Evolutionary conservation across 2,888 invertebrate genomes (phyloP), one percentile per base, ranked within the genome.

Genomic region (Nomada flava): DNA sequence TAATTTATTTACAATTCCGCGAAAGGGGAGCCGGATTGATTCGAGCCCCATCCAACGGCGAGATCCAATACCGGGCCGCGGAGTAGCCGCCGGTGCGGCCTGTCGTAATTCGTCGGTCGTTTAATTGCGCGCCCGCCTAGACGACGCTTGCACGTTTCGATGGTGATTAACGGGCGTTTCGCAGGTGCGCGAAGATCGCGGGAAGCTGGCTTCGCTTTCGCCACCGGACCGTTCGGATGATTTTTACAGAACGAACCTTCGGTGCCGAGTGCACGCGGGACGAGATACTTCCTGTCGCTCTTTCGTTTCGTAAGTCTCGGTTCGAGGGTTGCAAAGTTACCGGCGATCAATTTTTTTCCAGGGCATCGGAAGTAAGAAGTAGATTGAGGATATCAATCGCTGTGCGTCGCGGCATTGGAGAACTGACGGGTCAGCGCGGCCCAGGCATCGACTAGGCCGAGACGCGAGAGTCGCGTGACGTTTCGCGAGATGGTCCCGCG

Each of bases 1-100:
- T 89, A 90, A 91, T 91, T 89, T 90, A 91, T 91, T 90, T 89
- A 89, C 90, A 87, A 91, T 89, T 88, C 89, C 85, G 82, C 85
- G 64, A 83, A 50, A 75, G 81, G 85, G 86, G 73, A 83, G 71
- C 76, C 79, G 88, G 89, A 88, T 88, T 89, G 87, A 87, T 87
- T 81, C 76, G 84, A 79, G 73, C 72, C 84, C 71, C 62, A 72
- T 77, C 76, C 69, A 62, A 55, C 57, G 29, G 15, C 77, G 59
- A 55, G 81, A 83, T 83, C 82, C 79, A 79, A 87, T 86, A 82
- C 76, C 81, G 73, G 79, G 64, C 55, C 68, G 57, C 70, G 60
- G 47, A 82, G 78, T 79, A 64, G 77, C 76, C 76, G 15, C 29
- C 36, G 42, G 42, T 70, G 29, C 75, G 23, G 11, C 44, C 59